These are phyloP conservation scores for Podotricha telesiphe DNA, from an alignment of 2,888 invertebrate genomes.

Conservation along the genomic window DNA sequence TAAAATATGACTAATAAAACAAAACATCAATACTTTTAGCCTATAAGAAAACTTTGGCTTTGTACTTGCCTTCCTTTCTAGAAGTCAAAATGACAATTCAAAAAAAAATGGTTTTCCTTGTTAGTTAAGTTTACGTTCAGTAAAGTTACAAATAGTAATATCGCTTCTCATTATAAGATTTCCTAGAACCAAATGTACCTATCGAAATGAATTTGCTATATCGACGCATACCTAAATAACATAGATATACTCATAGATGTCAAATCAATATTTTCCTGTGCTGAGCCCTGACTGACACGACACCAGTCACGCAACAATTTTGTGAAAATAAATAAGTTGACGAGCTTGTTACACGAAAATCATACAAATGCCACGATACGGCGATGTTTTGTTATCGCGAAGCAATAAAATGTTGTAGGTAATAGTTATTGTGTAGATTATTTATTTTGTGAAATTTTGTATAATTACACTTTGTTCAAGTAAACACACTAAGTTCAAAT, in stretches of 20 bases:
- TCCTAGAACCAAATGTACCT: neutral
- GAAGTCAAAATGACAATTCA: too few relatives aligned
- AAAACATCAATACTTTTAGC: too few relatives aligned
- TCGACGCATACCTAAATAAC: neutral
- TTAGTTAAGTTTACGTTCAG: neutral
- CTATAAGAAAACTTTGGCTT: too few relatives aligned
- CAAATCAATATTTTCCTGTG: conserved; percentile 47
- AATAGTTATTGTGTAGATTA: neutral
- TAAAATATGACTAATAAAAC: neutral
- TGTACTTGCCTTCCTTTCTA: too few relatives aligned
- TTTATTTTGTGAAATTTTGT: too few relatives aligned
- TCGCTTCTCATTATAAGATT: neutral
- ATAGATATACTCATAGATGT: neutral
- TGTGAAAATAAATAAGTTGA: conserved; percentile 38
- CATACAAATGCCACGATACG: neutral
- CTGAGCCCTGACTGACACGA: conserved; percentile 58
- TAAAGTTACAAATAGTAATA: neutral
- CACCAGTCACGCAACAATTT: conserved; percentile 49
- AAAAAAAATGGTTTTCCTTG: neutral
- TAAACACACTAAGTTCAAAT: too few relatives aligned
- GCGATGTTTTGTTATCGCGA: neutral
- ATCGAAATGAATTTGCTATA: conserved; percentile 1
- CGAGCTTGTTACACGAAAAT: conserved; percentile 9
- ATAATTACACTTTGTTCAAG: too few relatives aligned
- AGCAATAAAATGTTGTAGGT: neutral